phyloP scores from a whole-genome alignment of 2,888 invertebrate genomes.

The Schrankia costaestrigalis region DNA sequence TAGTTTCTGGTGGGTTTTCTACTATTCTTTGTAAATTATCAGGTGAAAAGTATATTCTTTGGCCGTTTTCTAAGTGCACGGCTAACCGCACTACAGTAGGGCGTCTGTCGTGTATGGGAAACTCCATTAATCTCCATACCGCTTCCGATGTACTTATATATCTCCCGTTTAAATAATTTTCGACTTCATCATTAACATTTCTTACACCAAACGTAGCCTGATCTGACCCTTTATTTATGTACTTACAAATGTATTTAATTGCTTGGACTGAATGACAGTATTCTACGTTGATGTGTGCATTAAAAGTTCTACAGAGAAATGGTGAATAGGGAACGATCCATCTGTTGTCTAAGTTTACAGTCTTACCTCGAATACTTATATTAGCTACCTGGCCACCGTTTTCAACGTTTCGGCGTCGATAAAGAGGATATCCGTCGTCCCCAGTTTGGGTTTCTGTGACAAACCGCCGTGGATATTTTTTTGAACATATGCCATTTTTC shows the following conservation, averaged over 20 bases:
- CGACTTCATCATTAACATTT: conserved; percentile 3
- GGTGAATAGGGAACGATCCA: conserved; percentile 4
- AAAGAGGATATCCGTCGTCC: conserved; percentile 8
- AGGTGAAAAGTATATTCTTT: conserved; percentile 1
- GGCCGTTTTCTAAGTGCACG: conserved; percentile 1
- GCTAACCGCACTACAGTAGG: conserved; percentile 5
- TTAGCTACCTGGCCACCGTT: neutral
- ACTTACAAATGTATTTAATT: conserved; percentile 3
- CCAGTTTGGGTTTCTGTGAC: conserved; percentile 7
- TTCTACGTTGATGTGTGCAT: conserved; percentile 3
- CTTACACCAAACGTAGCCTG: too few species aligned
- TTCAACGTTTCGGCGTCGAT: neutral
- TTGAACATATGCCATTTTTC: conserved; percentile 24
- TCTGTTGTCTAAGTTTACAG: conserved; percentile 2
- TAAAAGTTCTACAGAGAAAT: conserved; percentile 2
- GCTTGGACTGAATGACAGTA: conserved; percentile 1
- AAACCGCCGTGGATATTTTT: conserved; percentile 9
- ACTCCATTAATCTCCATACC: conserved; percentile 6
- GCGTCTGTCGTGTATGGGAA: conserved; percentile 5
- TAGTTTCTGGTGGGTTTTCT: conserved; percentile 1
- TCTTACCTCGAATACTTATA: neutral
- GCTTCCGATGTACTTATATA: conserved; percentile 7
- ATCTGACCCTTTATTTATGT: too few species aligned
- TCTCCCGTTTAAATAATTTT: conserved; percentile 8
- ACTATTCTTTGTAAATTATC: neutral